Evolutionary conservation across 1,140 invertebrate species (phyloP), one percentile per base, ranked within the genome.

Genomic region (Spodoptera litura): DNA sequence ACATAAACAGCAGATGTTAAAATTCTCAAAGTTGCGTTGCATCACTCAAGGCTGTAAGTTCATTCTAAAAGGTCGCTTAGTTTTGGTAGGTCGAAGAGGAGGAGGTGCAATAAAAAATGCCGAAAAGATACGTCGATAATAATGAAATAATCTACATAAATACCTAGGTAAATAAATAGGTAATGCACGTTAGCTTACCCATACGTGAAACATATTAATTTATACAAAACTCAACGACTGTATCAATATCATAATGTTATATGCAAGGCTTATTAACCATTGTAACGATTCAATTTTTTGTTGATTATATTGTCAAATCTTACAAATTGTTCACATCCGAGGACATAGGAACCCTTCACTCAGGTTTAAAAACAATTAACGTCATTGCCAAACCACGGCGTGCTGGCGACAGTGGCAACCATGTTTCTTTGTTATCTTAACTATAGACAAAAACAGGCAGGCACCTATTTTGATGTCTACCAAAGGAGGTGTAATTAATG

Each of bases 281-380:
- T 12, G 10, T 44, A 44, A 44, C 58, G 25, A 31, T 59, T 31
- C 58, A 25, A 64, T 49, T 73, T 59, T 59, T 59, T 59, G 31
- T 0, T 6, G 12, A 59, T 25, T n/a, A 49, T 25, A 49, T 61
- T 61, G 71, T 73, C 56, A 61, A 59, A 52, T 64, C 58, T 53
- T 64, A 75, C 58, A 62, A 75, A 62, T 75, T 64, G 73, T 62
- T 52, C 31, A 53, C 58, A 64, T 75, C 73, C 73, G 73, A 75
- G 73, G 73, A 62, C 73, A 53, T 31, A 61, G 27, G 15, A 75
- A 52, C 73, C 73, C 44, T 75, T 75, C 73, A 75, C 73, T 75
- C 38, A 35, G 20, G 35, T 73, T 31, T 75, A 75, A 59, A 75
- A 53, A 75, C 27, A 75, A 75, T 75, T 75, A 64, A 20, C 12